These are phyloP conservation scores for Pachyramphus minor DNA, from an alignment of 2,113 vertebrate genomes.

Conservation along the genomic window DNA sequence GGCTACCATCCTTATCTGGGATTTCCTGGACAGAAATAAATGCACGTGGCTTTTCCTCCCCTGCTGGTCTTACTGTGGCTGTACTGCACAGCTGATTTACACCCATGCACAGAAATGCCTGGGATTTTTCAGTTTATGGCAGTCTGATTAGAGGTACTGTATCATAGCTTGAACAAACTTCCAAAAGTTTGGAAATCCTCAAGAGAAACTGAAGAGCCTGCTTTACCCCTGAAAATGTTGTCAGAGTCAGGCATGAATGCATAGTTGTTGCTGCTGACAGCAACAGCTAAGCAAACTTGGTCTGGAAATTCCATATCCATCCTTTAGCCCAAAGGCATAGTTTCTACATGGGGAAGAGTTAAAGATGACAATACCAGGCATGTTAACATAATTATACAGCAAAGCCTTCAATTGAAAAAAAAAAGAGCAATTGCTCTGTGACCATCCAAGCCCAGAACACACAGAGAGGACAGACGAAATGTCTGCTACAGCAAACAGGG, in stretches of 20 bases:
- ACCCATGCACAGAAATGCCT: not conserved
- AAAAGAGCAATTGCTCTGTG: not conserved
- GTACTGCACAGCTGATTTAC: not conserved
- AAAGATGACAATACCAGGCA: not conserved
- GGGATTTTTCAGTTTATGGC: not conserved
- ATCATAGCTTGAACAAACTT: not conserved
- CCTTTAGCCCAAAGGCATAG: not conserved
- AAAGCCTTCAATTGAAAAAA: not conserved
- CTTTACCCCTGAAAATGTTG: not conserved
- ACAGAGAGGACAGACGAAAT: not conserved
- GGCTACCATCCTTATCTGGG: not conserved
- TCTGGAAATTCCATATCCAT: conserved; percentile 8
- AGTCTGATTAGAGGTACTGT: not conserved
- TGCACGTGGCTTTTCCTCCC: not conserved
- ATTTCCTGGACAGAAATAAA: conserved; percentile 3
- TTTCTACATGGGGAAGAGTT: not conserved
- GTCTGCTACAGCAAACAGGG: not conserved
- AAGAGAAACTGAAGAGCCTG: not conserved
- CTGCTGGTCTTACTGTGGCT: not conserved
- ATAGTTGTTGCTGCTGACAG: not conserved
- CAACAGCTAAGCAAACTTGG: not conserved
- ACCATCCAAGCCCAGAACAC: not conserved
- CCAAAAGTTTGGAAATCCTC: not conserved
- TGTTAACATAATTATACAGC: conserved; percentile 33
- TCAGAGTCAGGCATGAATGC: not conserved